Evolutionary conservation across 2,797 vertebrate species (phyloP), one percentile per base, ranked within the genome.

Genomic region (Danionella dracula): DNA sequence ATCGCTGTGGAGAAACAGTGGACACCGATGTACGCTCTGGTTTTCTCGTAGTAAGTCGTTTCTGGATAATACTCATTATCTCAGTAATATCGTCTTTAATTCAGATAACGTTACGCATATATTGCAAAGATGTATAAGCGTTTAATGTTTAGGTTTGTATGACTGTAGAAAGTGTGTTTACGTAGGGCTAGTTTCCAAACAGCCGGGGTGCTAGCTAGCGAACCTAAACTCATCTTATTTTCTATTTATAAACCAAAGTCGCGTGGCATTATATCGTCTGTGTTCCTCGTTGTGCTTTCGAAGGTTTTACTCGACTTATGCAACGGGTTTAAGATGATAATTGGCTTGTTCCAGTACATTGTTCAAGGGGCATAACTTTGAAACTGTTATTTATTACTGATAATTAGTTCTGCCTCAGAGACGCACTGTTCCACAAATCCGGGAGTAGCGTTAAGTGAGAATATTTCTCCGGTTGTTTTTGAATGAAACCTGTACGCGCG

Each of bases 141-240:
- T 27, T 27, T 27, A 3, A 27, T 27, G 23, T 27, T 27, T 27
- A 3, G 3, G 23, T 27, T 27, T 27, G 29, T 20, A 19, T 20
- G 4, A 13, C 45, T 15, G n/a, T 34, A 4, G 10, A 17, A 48
- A 29, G 13, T 58, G 12, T 12, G 62, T 71, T 71, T 66, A 55
- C 49, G 5, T 4, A 45, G 27, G 49, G 70, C 70, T 72, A 72
- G 23, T 27, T 27, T 53, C 70, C 29, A n/a, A 54, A 45, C 60
- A 68, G 66, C 66, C 48, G 15, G 8, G 2, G 21, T 32, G 61
- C 54, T 70, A 66, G 42, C 60, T 65, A 45, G 32, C 45, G 4
- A 45, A 15, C 17, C 4, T 27, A 37, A 17, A 31, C 19, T 12
- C 6, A 21, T n/a, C 10, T 35, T 35, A n/a, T 16, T 27, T 27